Percentiles rank a stretch among this genome's conserved stretches.
These are phyloP conservation scores for Triplophysa tibetana DNA, from an alignment of 2,113 vertebrate genomes.

Conservation along the genomic window DNA sequence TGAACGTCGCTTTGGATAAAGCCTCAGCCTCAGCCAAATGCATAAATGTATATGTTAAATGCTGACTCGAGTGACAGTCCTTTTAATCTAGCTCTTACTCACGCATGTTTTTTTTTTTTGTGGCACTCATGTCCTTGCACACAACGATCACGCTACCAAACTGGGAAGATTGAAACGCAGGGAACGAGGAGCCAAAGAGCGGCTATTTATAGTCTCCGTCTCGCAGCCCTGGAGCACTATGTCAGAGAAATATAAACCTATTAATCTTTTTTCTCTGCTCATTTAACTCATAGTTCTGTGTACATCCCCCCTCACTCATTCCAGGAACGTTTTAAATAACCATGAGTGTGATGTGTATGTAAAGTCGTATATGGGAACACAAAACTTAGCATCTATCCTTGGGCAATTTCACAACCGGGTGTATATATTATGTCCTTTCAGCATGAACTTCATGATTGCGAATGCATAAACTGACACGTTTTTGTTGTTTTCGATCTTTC, in stretches of 20 bases:
- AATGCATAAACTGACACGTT: slow-evolving; percentile 54
- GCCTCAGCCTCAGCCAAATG: no score
- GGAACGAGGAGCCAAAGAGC: slow-evolving; percentile 11
- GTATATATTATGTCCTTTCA: slow-evolving; percentile 60
- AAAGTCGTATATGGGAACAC: not conserved
- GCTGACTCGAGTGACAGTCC: slow-evolving; percentile 43
- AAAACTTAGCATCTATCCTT: not conserved
- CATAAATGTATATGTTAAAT: slow-evolving; percentile 2
- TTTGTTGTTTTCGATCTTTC: slow-evolving; percentile 14
- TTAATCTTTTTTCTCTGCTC: slow-evolving; percentile 14
- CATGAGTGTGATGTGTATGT: not conserved
- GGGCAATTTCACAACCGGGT: slow-evolving; percentile 34
- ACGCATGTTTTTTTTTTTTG: slow-evolving; percentile 4
- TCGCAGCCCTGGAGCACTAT: not conserved
- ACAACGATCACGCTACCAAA: slow-evolving; percentile 15
- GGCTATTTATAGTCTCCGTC: slow-evolving; percentile 9
- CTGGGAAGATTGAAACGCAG: slow-evolving; percentile 10
- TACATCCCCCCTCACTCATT: not conserved
- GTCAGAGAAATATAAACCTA: slow-evolving; percentile 23
- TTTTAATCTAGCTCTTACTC: slow-evolving; percentile 5
- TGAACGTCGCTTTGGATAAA: no score
- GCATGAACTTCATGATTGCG: slow-evolving; percentile 58
- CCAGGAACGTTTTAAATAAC: slow-evolving; percentile 3
- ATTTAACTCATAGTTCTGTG: slow-evolving; percentile 2
- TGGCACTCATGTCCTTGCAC: not conserved